phyloP scores from a whole-genome alignment of 2,888 invertebrate species.

The Ferdinandea cuprea region DNA sequence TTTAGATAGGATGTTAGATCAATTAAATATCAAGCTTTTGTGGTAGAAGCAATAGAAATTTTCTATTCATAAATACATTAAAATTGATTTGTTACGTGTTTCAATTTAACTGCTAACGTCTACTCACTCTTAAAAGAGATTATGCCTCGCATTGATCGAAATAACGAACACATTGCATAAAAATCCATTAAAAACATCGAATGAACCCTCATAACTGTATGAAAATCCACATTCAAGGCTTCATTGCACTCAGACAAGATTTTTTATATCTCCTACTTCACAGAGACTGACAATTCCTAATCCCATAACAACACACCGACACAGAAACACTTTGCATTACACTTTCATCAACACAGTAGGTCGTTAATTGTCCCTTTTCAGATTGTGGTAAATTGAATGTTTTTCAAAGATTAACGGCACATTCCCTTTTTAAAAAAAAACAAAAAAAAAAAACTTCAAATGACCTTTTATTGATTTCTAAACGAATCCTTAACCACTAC shows the following conservation, averaged over 20 bases:
- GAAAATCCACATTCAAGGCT: background rate
- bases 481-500: slow-evolving; percentile 18
- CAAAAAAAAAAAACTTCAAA: no score
- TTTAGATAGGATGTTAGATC: no score
- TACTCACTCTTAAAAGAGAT: no score
- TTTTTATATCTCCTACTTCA: background rate
- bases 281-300: slow-evolving; percentile 3
- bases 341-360: background rate
- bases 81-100: no score
- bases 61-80: no score
- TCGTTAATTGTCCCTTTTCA: background rate
- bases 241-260: background rate
- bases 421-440: background rate
- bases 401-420: slow-evolving; percentile 35
- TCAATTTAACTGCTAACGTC: no score
- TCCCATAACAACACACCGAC: slow-evolving; percentile 26
- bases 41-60: no score
- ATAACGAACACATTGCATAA: no score
- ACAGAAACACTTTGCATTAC: slow-evolving; percentile 17
- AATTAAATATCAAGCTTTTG: no score
- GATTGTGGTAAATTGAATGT: slow-evolving; percentile 9
- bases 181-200: slow-evolving; percentile 3
- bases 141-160: no score
- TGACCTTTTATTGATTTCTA: slow-evolving; percentile 16
- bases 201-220: background rate